Evolutionary conservation across 2,797 vertebrate species (phyloP).

Genomic region (Zalophus californianus): DNA sequence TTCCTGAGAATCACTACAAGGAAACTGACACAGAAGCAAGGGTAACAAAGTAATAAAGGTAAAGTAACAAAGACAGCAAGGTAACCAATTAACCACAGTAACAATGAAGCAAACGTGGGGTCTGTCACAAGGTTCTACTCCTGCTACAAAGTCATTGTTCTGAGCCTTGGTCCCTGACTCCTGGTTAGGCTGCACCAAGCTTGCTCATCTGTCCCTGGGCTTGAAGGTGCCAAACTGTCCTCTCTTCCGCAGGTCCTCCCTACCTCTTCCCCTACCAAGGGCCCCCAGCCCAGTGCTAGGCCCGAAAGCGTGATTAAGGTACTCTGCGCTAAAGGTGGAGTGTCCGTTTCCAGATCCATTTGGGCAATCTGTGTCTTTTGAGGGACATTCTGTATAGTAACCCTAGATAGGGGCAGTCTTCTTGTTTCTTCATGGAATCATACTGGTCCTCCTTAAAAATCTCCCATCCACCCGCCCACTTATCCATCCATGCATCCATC

Average conservation of each 20-base stretch:
- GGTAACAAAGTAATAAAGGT: background rate
- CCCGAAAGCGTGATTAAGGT: background rate
- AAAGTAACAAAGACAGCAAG: background rate
- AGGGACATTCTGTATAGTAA: background rate
- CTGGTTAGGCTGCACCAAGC: background rate
- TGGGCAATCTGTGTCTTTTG: background rate
- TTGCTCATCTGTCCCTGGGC: background rate
- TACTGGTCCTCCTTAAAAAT: background rate
- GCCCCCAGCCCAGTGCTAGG: background rate
- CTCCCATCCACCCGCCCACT: background rate
- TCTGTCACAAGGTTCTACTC: background rate
- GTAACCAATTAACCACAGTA: constrained; percentile 12
- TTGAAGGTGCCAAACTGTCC: background rate
- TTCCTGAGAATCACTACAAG: constrained; percentile 2
- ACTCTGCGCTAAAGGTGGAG: background rate
- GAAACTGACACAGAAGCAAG: constrained; percentile 4
- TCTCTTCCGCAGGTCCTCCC: background rate
- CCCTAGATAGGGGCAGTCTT: background rate
- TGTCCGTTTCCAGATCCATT: background rate
- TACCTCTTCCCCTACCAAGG: background rate
- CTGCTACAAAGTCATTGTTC: background rate
- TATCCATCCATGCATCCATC: background rate
- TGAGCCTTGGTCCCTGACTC: background rate
- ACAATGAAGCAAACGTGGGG: background rate
- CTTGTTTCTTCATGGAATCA: background rate